Percentiles rank a stretch among this genome's conserved stretches.
phyloP scores from a whole-genome alignment of 2,113 vertebrate genomes.

The Pollachius pollachius region DNA sequence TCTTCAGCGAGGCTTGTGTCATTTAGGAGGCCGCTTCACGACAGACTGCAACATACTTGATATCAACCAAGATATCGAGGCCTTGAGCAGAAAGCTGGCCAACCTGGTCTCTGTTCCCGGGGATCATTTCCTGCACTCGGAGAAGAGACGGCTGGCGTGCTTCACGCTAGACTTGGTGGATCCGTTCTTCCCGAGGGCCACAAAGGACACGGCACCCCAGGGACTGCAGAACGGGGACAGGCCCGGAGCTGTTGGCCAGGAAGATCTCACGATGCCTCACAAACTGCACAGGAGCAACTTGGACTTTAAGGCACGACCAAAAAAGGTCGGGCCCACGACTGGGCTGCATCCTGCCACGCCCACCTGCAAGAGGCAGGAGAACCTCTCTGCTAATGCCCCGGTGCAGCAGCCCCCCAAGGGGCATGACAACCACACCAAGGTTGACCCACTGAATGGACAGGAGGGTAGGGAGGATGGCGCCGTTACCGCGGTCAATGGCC shows the following conservation, averaged over 20 bases:
- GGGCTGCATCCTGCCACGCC: slow-evolving; percentile 37
- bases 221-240: neutral
- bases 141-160: slow-evolving; percentile 31
- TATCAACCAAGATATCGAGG: slow-evolving; percentile 34
- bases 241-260: neutral
- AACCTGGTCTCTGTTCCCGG: slow-evolving; percentile 34
- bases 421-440: slow-evolving; percentile 34
- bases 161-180: slow-evolving; percentile 52
- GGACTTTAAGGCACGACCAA: slow-evolving; percentile 58
- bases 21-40: neutral
- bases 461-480: slow-evolving; percentile 33
- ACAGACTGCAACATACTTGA: slow-evolving; percentile 9
- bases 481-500: slow-evolving; percentile 39
- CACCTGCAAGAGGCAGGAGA: slow-evolving; percentile 54
- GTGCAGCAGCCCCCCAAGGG: slow-evolving; percentile 32
- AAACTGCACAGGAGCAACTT: slow-evolving; percentile 53
- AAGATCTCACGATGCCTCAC: slow-evolving; percentile 59
- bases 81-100: slow-evolving; percentile 47
- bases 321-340: slow-evolving; percentile 54
- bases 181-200: slow-evolving; percentile 24
- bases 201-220: neutral
- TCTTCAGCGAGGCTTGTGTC: slow-evolving; percentile 4
- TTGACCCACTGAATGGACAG: neutral
- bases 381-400: slow-evolving; percentile 27
- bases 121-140: slow-evolving; percentile 44